Evolutionary conservation across 2,797 vertebrate genomes (phyloP).

Genomic region (Erithacus rubecula): DNA sequence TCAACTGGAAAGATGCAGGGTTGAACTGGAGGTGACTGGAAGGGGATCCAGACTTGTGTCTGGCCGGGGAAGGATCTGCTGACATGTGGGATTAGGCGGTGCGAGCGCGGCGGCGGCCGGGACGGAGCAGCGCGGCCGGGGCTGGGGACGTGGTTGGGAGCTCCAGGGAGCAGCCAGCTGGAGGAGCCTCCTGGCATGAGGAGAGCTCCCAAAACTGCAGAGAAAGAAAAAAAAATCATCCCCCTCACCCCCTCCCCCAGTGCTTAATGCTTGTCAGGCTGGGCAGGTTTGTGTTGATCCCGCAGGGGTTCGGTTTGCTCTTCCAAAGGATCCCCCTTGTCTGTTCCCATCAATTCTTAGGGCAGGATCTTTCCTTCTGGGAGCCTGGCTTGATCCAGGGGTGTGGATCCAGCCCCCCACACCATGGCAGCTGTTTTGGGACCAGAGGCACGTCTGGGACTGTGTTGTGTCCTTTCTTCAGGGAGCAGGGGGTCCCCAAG

Average conservation of each 20-base stretch:
- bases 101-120: neutral
- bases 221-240: too few species aligned
- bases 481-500: fast-evolving
- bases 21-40: slow-evolving; percentile 68
- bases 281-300: neutral
- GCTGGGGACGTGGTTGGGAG: neutral
- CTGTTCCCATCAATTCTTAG: fast-evolving
- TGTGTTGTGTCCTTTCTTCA: neutral
- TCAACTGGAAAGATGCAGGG: slow-evolving; percentile 66
- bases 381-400: neutral
- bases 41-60: slow-evolving; percentile 63
- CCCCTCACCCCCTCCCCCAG: fast-evolving
- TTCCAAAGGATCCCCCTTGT: fast-evolving
- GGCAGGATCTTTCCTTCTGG: fast-evolving
- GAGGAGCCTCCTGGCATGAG: neutral
- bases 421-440: fast-evolving
- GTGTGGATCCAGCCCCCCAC: neutral
- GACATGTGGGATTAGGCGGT: slow-evolving; percentile 67
- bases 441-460: neutral
- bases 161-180: neutral
- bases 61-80: slow-evolving; percentile 71
- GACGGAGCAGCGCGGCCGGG: neutral
- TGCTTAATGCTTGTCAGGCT: neutral
- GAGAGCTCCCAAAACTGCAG: neutral
- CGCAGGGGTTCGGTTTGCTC: fast-evolving